These are phyloP conservation scores for Limnephilus auricula DNA, from an alignment of 2,888 invertebrate genomes.

Conservation along the genomic window DNA sequence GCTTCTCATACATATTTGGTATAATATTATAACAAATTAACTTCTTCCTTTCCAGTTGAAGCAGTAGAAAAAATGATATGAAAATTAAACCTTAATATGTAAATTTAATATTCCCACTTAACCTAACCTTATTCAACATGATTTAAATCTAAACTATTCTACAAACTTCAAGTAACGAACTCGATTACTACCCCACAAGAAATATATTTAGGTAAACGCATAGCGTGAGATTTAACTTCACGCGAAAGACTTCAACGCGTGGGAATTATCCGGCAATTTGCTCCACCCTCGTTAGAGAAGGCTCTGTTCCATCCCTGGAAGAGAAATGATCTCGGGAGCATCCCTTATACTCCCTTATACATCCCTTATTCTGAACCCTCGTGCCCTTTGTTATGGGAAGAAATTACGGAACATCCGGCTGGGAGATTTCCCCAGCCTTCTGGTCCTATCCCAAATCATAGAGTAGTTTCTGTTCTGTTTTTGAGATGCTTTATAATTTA, in stretches of 20 bases:
- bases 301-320: slow-evolving; percentile 29
- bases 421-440: slow-evolving; percentile 47
- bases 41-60: too few species aligned
- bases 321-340: not conserved
- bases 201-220: not conserved
- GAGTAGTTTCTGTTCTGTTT: not conserved
- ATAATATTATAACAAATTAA: too few species aligned
- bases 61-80: too few species aligned
- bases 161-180: not conserved
- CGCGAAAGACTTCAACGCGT: slow-evolving; percentile 22
- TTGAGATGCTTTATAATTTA: slow-evolving; percentile 41
- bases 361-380: slow-evolving; percentile 16
- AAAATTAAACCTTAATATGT: not conserved
- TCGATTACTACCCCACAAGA: not conserved
- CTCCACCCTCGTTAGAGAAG: slow-evolving; percentile 40
- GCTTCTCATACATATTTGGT: too few species aligned
- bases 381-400: slow-evolving; percentile 57
- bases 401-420: slow-evolving; percentile 63
- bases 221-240: not conserved
- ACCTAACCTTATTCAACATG: too few species aligned
- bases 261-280: slow-evolving; percentile 50
- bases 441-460: slow-evolving; percentile 43
- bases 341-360: not conserved
- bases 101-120: not conserved
- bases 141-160: not conserved